Conservation (phyloP, 2,113 vertebrate species). For the Triplophysa tibetana region DNA sequence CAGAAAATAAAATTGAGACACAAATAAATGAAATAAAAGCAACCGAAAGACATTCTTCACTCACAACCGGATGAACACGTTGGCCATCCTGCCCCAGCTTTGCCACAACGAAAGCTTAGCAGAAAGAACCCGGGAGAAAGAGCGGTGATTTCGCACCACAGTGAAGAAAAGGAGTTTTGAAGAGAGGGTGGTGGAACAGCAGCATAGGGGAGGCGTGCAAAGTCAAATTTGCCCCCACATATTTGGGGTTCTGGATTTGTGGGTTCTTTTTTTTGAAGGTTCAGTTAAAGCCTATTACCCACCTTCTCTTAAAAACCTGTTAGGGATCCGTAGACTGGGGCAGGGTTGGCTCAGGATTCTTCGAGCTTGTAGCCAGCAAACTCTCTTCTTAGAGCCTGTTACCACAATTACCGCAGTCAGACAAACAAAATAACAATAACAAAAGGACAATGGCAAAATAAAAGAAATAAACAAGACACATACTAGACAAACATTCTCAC, state of each 20-base stretch:
- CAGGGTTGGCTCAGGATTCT: constrained; percentile 80
- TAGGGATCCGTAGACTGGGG: constrained; percentile 79
- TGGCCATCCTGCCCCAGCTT: constrained; percentile 29
- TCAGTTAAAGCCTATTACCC: constrained; percentile 65
- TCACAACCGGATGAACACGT: background rate
- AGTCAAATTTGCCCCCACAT: constrained; percentile 11
- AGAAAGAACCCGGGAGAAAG: constrained; percentile 39
- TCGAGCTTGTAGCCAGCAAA: constrained; percentile 78
- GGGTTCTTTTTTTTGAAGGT: constrained; percentile 29
- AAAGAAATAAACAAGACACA: constrained; percentile 32
- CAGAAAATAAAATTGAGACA: background rate
- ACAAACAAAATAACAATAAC: constrained; percentile 67
- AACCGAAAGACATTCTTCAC: background rate
- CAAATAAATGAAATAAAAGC: background rate
- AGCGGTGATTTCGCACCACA: constrained; percentile 28
- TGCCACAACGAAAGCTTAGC: constrained; percentile 25
- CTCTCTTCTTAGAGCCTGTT: constrained; percentile 78
- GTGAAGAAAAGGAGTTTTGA: constrained; percentile 29
- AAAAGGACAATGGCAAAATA: constrained; percentile 61
- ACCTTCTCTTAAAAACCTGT: constrained; percentile 85
- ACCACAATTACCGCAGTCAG: constrained; percentile 76
- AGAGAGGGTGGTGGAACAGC: constrained; percentile 4
- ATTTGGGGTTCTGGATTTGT: constrained; percentile 12
- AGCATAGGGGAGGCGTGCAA: background rate
- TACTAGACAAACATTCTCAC: constrained; percentile 17